phyloP scores from a whole-genome alignment of 2,113 vertebrate genomes.

The Galbula dea region DNA sequence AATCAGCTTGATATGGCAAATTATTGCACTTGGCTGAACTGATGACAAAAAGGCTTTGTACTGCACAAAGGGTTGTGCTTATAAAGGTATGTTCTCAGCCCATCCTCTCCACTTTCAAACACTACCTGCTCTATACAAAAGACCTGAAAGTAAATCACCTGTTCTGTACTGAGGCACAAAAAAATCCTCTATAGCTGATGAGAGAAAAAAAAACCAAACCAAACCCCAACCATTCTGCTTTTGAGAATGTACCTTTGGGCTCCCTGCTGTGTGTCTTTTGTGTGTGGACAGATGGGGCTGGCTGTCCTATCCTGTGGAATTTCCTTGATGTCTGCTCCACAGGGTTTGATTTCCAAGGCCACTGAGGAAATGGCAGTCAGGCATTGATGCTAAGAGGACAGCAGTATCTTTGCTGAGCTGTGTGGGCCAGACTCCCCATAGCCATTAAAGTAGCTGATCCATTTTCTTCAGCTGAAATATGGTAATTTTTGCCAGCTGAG shows the following conservation, averaged over 20 bases:
- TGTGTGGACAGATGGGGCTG: not conserved
- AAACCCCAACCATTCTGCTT: not conserved
- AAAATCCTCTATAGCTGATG: not conserved
- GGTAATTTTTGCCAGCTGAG: not conserved
- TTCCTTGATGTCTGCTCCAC: rapidly evolving
- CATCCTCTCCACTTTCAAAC: not conserved
- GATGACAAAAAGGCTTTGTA: not conserved
- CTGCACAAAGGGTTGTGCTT: not conserved
- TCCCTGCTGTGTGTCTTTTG: not conserved
- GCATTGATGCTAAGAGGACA: not conserved
- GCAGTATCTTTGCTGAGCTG: not conserved
- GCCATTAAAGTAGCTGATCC: not conserved
- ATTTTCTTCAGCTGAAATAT: not conserved
- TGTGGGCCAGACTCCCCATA: not conserved
- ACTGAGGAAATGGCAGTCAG: not conserved
- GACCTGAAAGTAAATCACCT: constrained; percentile 22
- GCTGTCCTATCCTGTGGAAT: not conserved
- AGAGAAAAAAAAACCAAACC: not conserved
- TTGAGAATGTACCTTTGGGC: not conserved
- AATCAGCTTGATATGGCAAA: not conserved
- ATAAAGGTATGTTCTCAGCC: not conserved
- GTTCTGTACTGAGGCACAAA: not conserved
- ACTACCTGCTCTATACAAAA: not conserved
- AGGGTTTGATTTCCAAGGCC: not conserved
- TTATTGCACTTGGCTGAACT: not conserved